Base-by-base conservation (phyloP, 2,888 invertebrate species). In the Eumacrocentrus americanus region DNA sequence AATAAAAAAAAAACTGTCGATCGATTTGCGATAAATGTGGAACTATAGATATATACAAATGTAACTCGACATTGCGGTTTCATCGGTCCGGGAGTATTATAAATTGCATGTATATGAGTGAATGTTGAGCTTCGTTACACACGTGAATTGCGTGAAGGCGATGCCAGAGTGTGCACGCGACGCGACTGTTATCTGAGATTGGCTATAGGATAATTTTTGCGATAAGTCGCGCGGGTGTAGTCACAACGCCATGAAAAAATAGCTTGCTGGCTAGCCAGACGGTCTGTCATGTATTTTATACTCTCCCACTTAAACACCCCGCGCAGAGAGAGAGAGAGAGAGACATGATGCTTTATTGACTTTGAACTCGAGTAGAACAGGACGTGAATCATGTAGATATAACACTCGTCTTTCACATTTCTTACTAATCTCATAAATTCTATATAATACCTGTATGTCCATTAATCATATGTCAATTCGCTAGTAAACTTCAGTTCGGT, bases 131-230 rank as follows among this genome's bases (percentile, higher is more conserved):
- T 57, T 52, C 59, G 60, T 34, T 65, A 64, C 65, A n/a, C n/a
- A 65, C 66, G 57, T 65, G 52, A 38, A 42, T 50, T 60, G 52
- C 40, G 37, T 51, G 46, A 44, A 59, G 58, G 58, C 60, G 47
- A 50, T 29, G n/a, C n/a, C n/a, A n/a, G 48, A 53, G 51, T 61
- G 55, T 66, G 66, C 74, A 74, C 75, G 74, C 74, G 71, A 76
- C 68, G 64, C 63, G 53, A 60, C 61, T 69, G 72, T 73, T 75
- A 74, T 71, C 72, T 67, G 61, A 70, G 73, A 76, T 74, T 74
- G 64, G 66, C 61, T 58, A 59, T 62, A 51, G 71, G 72, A 74
- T 76, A 69, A 72, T 68, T n/a, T n/a, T 68, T 66, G 53, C 67
- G 74, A 74, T 74, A 74, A 75, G 62, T 61, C 61, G 23, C 40